These are phyloP conservation scores for Notothenia coriiceps DNA, from an alignment of 2,113 vertebrate species.

Conservation along the genomic window DNA sequence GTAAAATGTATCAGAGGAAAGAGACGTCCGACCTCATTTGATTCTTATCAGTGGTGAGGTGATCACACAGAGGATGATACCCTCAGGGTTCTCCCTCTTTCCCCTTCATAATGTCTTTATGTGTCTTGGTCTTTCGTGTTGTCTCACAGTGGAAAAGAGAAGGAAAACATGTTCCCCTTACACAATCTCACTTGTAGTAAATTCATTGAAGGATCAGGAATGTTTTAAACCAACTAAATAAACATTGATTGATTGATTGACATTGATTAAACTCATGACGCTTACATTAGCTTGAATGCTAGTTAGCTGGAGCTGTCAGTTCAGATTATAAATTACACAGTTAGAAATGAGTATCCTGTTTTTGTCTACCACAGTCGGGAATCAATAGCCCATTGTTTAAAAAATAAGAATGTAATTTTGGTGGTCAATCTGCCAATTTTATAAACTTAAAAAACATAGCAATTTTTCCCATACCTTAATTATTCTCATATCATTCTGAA, in stretches of 20 bases:
- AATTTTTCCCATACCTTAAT: background rate
- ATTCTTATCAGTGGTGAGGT: slow-evolving; percentile 28
- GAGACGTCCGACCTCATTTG: slow-evolving; percentile 6
- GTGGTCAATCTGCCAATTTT: background rate
- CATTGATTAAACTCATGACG: no score
- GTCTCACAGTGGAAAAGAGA: background rate
- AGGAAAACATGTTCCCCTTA: background rate
- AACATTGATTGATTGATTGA: no score
- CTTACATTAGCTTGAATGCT: background rate
- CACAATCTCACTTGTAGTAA: background rate
- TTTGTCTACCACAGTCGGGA: background rate
- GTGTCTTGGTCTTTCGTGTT: background rate
- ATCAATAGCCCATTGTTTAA: no score
- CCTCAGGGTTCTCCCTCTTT: slow-evolving; percentile 6
- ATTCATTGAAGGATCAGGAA: no score
- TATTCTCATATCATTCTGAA: background rate
- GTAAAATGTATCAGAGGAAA: background rate
- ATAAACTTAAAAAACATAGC: background rate
- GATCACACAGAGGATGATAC: background rate
- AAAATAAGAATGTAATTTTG: no score
- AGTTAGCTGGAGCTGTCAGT: background rate
- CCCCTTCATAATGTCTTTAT: background rate
- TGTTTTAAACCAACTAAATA: no score
- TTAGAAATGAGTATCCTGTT: background rate
- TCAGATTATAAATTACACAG: no score